Percentiles rank a stretch among this genome's conserved stretches.
These are phyloP conservation scores for Prunella fulvescens DNA, from an alignment of 2,113 vertebrate genomes.

Conservation along the genomic window DNA sequence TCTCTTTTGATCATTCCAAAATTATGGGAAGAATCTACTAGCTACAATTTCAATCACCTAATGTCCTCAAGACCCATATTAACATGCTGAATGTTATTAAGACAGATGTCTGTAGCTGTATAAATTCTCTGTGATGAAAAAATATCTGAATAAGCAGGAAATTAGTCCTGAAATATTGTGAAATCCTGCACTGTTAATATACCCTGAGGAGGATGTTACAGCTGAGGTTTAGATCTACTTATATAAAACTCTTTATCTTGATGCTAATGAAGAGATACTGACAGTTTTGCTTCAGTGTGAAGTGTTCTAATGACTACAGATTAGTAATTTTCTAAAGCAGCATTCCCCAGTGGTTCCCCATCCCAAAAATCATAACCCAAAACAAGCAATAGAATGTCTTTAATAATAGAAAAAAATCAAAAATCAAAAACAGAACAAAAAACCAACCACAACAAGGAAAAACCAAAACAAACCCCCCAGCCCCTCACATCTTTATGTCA, in stretches of 20 bases:
- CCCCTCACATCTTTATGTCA: background rate
- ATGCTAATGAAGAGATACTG: constrained; percentile 77
- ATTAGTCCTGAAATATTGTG: constrained; percentile 48
- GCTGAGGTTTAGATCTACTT: constrained; percentile 53
- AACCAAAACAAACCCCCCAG: background rate
- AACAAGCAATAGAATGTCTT: constrained; percentile 28
- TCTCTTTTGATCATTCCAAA: constrained; percentile 18
- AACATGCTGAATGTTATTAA: constrained; percentile 39
- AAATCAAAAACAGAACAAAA: background rate
- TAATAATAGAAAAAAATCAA: constrained; percentile 51
- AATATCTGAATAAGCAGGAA: constrained; percentile 51
- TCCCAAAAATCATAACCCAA: constrained; percentile 36
- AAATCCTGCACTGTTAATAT: constrained; percentile 47
- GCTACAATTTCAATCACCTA: background rate
- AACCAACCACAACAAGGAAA: background rate
- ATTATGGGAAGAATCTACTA: background rate
- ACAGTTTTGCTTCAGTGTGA: constrained; percentile 66
- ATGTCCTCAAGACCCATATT: constrained; percentile 28
- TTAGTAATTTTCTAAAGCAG: constrained; percentile 76
- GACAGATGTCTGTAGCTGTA: constrained; percentile 2
- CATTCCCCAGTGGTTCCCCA: constrained; percentile 69
- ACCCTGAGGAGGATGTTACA: constrained; percentile 32
- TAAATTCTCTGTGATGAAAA: constrained; percentile 51
- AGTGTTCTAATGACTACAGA: constrained; percentile 75
- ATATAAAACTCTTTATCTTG: constrained; percentile 60